Base-by-base conservation (phyloP, 2,797 vertebrate genomes). In the Chelon labrosus region DNA sequence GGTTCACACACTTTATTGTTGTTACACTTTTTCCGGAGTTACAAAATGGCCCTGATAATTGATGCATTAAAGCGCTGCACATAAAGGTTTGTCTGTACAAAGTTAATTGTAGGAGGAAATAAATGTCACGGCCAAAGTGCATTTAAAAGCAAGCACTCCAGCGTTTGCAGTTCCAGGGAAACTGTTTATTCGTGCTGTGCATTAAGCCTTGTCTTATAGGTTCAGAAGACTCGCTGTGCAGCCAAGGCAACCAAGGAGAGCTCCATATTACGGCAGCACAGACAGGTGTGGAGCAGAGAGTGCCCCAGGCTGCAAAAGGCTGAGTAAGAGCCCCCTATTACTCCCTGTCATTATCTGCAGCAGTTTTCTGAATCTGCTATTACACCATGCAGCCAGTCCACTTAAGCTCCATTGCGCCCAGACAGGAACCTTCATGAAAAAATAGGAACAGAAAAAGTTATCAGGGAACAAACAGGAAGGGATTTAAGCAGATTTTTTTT, bases 251-350 rank as follows among this genome's bases (percentile, higher is more conserved):
- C 88, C 76, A 98, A 95, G 90, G 95, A 97, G 70, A 95, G 92
- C 88, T 94, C 86, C 72, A 80, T 97, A 49, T 85, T 97, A 78
- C 95, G 95, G 67, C 96, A 96, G 75, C 98, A 99, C 81, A 93
- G 78, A 47, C 95, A 95, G 85, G 94, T 97, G 80, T 99, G 98
- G 97, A 96, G 94, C 95, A 90, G 91, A 70, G 97, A 97, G 80
- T 89, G 94, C 53, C 90, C 90, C 53, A 92, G 91, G 67, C 93
- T 98, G 85, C 72, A 49, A 89, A 95, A 88, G 86, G 85, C 91
- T 94, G 95, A 92, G 97, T 99, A 95, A 95, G 94, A 88, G 80
- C 79, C 72, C 70, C 56, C 84, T 75, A 85, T 86, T 90, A 88
- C 83, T 80, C 80, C 80, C 68, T 83, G 84, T 88, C 83, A 85